Conservation (phyloP, 2,113 vertebrate genomes). For the Hippocampus barbouri region DNA sequence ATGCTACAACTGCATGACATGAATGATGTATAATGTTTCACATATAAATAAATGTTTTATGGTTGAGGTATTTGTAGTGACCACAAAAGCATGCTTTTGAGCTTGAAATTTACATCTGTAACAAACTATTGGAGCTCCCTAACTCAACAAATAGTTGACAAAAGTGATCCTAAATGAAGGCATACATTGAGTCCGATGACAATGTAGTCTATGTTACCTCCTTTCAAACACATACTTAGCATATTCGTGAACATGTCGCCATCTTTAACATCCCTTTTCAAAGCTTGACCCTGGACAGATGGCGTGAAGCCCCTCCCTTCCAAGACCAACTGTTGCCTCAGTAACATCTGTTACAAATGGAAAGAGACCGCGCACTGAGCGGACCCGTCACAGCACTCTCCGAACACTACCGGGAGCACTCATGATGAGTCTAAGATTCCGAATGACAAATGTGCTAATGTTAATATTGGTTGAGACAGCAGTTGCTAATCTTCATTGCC, state of each 20-base stretch:
- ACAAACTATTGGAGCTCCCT: conserved; percentile 12
- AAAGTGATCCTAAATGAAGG: conserved; percentile 47
- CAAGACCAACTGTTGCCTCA: conserved; percentile 80
- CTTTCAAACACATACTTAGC: conserved; percentile 51
- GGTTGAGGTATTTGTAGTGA: conserved; percentile 23
- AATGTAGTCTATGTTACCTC: conserved; percentile 49
- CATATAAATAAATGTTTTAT: conserved; percentile 25
- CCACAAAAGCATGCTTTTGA: conserved; percentile 52
- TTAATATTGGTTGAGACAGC: no score
- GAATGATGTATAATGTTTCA: not conserved
- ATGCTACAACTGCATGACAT: not conserved
- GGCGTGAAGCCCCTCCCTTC: conserved; percentile 73
- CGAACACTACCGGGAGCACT: conserved; percentile 20
- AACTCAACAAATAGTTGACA: conserved; percentile 28
- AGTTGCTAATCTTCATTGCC: not conserved
- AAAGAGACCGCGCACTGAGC: conserved; percentile 35
- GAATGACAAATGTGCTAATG: conserved; percentile 2
- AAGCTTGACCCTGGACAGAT: conserved; percentile 81
- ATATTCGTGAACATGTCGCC: conserved; percentile 65
- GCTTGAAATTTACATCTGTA: not conserved
- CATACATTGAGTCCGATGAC: conserved; percentile 48
- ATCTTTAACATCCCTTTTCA: conserved; percentile 64
- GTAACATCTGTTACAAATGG: conserved; percentile 78
- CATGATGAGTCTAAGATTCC: not conserved
- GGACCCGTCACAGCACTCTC: conserved; percentile 47